Conservation (phyloP, 1,140 invertebrate species). For the Aphis craccivora region DNA sequence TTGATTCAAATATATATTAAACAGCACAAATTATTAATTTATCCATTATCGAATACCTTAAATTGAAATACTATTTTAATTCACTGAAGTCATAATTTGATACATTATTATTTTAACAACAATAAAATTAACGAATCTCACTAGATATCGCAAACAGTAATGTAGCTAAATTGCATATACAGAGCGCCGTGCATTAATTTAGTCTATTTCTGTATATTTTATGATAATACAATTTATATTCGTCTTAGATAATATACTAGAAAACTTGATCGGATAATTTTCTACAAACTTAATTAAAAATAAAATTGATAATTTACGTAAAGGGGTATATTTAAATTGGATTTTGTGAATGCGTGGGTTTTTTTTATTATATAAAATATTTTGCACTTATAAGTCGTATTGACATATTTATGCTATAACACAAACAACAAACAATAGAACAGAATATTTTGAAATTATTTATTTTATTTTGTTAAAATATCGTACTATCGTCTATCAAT, state of each 20-base stretch:
- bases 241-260: too few relatives aligned
- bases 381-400: background rate
- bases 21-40: too few relatives aligned
- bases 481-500: background rate
- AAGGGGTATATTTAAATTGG: too few relatives aligned
- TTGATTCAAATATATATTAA: too few relatives aligned
- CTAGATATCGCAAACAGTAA: background rate
- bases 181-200: background rate
- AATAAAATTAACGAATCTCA: background rate
- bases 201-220: too few relatives aligned
- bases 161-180: background rate
- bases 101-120: background rate
- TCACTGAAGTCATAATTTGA: background rate
- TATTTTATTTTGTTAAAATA: too few relatives aligned
- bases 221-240: too few relatives aligned
- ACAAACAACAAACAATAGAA: background rate
- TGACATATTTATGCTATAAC: background rate
- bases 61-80: background rate
- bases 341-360: too few relatives aligned
- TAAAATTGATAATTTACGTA: too few relatives aligned
- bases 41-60: too few relatives aligned
- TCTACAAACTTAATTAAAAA: too few relatives aligned
- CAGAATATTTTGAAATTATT: background rate
- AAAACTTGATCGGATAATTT: too few relatives aligned
- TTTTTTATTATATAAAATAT: background rate